phyloP scores from a whole-genome alignment of 2,888 invertebrate genomes.

The Plutella xylostella region DNA sequence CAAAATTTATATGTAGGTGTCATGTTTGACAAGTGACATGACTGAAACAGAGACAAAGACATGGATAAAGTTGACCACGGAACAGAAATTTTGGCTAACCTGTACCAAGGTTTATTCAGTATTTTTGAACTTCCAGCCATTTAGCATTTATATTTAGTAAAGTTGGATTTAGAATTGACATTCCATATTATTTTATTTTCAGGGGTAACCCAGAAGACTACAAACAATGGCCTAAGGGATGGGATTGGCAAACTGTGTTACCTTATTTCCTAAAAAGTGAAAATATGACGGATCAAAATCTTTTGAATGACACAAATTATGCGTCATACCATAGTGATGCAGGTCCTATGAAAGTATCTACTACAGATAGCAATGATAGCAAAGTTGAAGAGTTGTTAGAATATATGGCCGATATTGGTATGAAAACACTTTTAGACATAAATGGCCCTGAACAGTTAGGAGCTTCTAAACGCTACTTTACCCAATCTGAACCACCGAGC shows the following conservation, averaged over 20 bases:
- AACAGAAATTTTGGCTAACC: too few species aligned
- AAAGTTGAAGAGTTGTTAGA: conserved; percentile 41
- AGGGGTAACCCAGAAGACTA: conserved; percentile 73
- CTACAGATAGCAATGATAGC: conserved; percentile 28
- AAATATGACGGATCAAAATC: conserved; percentile 37
- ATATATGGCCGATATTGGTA: conserved; percentile 51
- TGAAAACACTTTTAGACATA: conserved; percentile 49
- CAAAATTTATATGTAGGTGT: too few species aligned
- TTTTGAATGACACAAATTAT: conserved; percentile 30
- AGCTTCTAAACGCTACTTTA: conserved; percentile 28
- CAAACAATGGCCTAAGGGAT: conserved; percentile 72
- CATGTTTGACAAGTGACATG: too few species aligned
- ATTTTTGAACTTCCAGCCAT: too few species aligned
- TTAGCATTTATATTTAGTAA: too few species aligned
- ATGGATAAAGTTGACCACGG: too few species aligned
- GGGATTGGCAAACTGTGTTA: conserved; percentile 72
- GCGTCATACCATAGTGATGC: conserved; percentile 38
- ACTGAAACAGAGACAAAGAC: too few species aligned
- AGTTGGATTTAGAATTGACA: neutral
- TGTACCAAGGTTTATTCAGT: too few species aligned
- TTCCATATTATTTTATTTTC: conserved; percentile 18
- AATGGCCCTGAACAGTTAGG: conserved; percentile 64
- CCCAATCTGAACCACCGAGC: neutral
- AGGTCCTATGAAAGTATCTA: conserved; percentile 39
- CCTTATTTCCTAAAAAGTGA: conserved; percentile 77